phyloP scores from a whole-genome alignment of 2,888 invertebrate species.

The Andrena bucephala region DNA sequence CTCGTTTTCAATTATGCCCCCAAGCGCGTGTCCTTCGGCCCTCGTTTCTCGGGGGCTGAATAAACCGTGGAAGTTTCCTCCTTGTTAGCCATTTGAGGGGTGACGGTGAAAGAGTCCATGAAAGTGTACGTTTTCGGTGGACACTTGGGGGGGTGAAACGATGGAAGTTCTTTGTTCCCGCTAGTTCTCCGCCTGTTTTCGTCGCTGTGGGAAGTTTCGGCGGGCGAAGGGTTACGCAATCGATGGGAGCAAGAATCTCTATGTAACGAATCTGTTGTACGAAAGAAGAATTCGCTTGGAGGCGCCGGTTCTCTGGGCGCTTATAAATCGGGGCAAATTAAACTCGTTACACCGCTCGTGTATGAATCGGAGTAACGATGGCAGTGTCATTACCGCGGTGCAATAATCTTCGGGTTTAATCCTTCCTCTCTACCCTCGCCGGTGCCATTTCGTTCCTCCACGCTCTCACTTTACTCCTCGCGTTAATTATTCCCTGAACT shows the following conservation, averaged over 20 bases:
- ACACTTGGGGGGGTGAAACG: background rate
- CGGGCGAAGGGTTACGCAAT: too few species aligned
- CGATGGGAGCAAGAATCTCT: too few species aligned
- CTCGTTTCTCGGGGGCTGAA: background rate
- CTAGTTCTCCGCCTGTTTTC: background rate
- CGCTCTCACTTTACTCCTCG: slow-evolving; percentile 23
- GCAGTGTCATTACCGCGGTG: slow-evolving; percentile 21
- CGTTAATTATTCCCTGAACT: slow-evolving; percentile 39
- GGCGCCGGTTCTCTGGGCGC: background rate
- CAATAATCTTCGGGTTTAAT: slow-evolving; percentile 21
- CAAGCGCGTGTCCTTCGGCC: background rate
- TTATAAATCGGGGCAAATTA: slow-evolving; percentile 29
- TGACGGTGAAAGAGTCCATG: background rate
- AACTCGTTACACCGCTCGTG: background rate
- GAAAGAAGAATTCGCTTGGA: background rate
- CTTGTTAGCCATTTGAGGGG: background rate
- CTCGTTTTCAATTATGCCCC: slow-evolving; percentile 23
- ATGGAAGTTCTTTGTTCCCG: too few species aligned
- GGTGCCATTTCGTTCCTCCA: slow-evolving; percentile 18
- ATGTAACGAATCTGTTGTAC: too few species aligned
- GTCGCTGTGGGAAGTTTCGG: background rate
- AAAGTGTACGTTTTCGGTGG: background rate
- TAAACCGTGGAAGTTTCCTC: slow-evolving; percentile 4
- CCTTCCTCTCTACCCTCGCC: slow-evolving; percentile 15
- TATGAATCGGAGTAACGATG: slow-evolving; percentile 13